Evolutionary conservation across 2,113 vertebrate genomes (phyloP), one percentile per base, ranked within the genome.

Genomic region (Pholis gunnellus): DNA sequence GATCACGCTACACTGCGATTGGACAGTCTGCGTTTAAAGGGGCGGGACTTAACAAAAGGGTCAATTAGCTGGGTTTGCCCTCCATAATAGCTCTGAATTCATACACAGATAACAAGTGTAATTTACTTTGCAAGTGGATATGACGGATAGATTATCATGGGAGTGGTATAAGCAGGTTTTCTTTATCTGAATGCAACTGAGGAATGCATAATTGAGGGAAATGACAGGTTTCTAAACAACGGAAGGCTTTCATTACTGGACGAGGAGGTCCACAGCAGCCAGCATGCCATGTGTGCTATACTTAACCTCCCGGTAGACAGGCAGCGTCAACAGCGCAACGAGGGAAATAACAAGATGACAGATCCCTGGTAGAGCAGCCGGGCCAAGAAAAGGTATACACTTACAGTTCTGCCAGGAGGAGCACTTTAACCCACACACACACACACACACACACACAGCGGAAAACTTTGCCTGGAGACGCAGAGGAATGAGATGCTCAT

Each of bases 171-270:
- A 85, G 52, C 73, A 60, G 20, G 13, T 73, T 75, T 79, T 68
- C 69, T 78, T 79, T 67, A 83, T 93, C 77, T 59, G 38, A 84
- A 85, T 13, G 48, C 76, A 80, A 48, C 74, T 80, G 61, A 88
- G 84, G 93, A 93, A 93, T 84, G 86, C n/a, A 74, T 91, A 90
- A 92, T 86, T 90, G 86, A 57, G 48, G 84, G 72, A 86, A 88
- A 88, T 79, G 73, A 65, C 66, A 82, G 6, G 27, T 87, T 87
- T 90, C 79, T 86, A 93, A 93, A 94, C 87, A 91, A 91, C 87
- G 89, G 90, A 93, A 94, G 81, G 89, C 92, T 91, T 92, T 91
- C 84, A 94, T 94, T 89, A 93, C 81, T 63, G 82, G 56, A 71
- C 36, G 86, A 89, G 92, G 88, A 95, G 93, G 88, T 86, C 59